phyloP scores from a whole-genome alignment of 2,797 vertebrate species.

The Craterocephalus amniculus region DNA sequence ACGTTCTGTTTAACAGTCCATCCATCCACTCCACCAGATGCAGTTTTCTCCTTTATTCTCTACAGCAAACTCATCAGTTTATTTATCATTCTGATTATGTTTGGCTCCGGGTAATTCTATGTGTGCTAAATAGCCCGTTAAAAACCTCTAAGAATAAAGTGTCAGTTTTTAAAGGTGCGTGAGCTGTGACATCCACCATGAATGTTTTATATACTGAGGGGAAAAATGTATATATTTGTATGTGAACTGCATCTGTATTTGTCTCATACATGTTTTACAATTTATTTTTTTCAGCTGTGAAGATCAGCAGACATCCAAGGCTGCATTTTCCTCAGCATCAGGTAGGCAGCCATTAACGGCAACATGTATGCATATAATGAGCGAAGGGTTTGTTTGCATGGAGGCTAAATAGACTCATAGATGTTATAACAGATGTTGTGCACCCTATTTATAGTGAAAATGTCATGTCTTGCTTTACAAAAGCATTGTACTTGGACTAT shows the following conservation, averaged over 20 bases:
- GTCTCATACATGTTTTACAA: constrained; percentile 18
- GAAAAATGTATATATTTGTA: neutral
- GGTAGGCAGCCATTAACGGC: constrained; percentile 60
- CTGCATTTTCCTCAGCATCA: constrained; percentile 62
- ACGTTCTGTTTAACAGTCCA: constrained; percentile 1
- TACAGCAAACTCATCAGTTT: constrained; percentile 23
- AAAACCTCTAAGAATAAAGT: constrained; percentile 27
- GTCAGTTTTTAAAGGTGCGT: neutral
- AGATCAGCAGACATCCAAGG: constrained; percentile 66
- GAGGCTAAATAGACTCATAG: neutral
- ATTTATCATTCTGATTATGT: constrained; percentile 17
- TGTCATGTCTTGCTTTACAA: neutral
- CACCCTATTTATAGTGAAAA: neutral
- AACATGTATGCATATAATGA: neutral
- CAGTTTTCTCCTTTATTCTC: constrained; percentile 19
- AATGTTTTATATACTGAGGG: neutral
- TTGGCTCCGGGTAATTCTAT: constrained; percentile 23
- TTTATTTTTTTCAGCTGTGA: constrained; percentile 77
- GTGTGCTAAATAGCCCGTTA: constrained; percentile 21
- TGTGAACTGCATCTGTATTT: neutral
- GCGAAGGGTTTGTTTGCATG: constrained; percentile 1
- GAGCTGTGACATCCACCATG: constrained; percentile 5
- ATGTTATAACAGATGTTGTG: constrained; percentile 27
- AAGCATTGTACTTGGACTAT: constrained; percentile 1
- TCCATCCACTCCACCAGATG: constrained; percentile 28